A percentile compares a stretch with the other conserved stretches of the same genome.
These are phyloP conservation scores for Heterocephalus glaber DNA, from an alignment of 2,113 vertebrate genomes.

Conservation along the genomic window DNA sequence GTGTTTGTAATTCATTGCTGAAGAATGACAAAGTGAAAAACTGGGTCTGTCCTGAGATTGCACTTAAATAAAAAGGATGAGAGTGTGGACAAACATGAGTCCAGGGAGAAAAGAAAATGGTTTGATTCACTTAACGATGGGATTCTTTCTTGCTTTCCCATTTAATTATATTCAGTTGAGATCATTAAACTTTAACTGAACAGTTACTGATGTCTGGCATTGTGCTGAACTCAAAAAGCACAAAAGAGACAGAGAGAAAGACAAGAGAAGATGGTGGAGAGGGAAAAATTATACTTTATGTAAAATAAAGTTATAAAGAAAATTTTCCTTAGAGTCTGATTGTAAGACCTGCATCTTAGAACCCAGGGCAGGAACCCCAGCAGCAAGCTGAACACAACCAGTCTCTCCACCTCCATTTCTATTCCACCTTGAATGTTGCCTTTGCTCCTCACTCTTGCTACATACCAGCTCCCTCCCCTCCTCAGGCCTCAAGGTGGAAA, in stretches of 20 bases:
- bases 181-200: constrained; percentile 30
- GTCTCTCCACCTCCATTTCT: not conserved
- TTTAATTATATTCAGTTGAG: not conserved
- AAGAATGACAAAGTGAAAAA: not conserved
- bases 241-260: not conserved
- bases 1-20: not conserved
- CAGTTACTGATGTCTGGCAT: not conserved
- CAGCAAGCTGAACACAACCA: not conserved
- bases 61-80: not conserved
- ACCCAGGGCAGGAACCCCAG: not conserved
- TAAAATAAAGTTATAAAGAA: not conserved
- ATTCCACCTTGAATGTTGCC: not conserved
- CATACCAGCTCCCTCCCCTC: not conserved
- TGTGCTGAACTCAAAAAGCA: not conserved
- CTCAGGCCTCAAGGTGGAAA: not conserved
- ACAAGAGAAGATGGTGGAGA: not conserved
- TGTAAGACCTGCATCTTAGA: not conserved
- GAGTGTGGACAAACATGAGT: not conserved
- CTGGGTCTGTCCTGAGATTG: not conserved
- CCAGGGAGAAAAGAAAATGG: not conserved
- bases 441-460: not conserved
- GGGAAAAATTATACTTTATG: not conserved
- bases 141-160: not conserved
- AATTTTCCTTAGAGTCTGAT: not conserved
- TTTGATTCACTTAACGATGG: not conserved